Conservation (phyloP, 2,888 invertebrate genomes). For the Hetaerina titia region DNA sequence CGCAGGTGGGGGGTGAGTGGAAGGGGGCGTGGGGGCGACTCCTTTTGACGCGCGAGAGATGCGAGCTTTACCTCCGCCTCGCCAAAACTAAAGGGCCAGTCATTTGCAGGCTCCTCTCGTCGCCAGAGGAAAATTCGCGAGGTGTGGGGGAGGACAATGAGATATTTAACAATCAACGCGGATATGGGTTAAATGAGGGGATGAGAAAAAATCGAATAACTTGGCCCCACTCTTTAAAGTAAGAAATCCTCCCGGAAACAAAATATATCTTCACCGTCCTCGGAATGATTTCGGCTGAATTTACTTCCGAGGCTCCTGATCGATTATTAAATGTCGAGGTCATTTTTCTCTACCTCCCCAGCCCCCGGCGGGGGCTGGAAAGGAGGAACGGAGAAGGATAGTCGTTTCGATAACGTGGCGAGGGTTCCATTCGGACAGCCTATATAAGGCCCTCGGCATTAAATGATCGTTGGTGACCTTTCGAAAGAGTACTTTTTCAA, state of each 20-base stretch:
- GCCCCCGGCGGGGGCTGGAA: neutral
- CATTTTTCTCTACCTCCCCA: neutral
- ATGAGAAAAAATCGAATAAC: neutral
- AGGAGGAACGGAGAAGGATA: neutral
- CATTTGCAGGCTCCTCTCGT: neutral
- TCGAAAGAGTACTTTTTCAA: neutral
- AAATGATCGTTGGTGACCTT: slow-evolving; percentile 20
- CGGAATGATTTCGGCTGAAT: neutral
- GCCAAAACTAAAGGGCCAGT: neutral
- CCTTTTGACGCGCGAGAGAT: neutral
- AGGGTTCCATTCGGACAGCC: neutral
- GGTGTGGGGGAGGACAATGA: neutral
- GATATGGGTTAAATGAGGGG: neutral
- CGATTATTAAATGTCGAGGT: slow-evolving; percentile 20
- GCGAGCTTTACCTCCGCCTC: neutral
- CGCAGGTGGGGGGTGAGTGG: neutral
- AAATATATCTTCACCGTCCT: neutral
- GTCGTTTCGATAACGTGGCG: neutral
- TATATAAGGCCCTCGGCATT: neutral
- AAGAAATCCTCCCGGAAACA: neutral
- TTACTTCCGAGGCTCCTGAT: neutral
- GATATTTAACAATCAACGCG: neutral
- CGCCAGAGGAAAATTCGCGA: neutral
- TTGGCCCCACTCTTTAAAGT: neutral
- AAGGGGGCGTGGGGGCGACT: neutral